Base-by-base conservation (phyloP, 2,888 invertebrate species). In the Agrotis ipsilon region DNA sequence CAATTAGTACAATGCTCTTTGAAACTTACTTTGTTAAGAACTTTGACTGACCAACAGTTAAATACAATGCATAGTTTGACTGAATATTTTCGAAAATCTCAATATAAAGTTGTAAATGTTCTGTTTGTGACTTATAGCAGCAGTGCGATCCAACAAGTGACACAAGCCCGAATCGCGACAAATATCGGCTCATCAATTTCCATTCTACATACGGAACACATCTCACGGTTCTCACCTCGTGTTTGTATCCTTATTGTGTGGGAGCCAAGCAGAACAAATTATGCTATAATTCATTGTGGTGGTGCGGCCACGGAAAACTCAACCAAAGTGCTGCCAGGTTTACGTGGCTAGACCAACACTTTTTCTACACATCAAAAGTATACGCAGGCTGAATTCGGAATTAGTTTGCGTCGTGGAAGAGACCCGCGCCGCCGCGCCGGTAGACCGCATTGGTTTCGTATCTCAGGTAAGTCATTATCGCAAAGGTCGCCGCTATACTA, bases 251-350 rank as follows among this genome's bases (percentile, higher is more conserved):
- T 88, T 88, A 87, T 86, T 88, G 88, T 87, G 86, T 83, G 81
- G 84, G 79, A 85, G 83, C 85, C 86, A 82, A 87, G 83, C 84
- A 85, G 82, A 90, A 91, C 91, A 90, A 92, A 92, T 91, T 91
- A 89, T 90, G 86, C 87, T 87, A 92, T 92, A 88, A 91, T 86
- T 92, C 91, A 91, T 89, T 88, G 85, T 75, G 83, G 81, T 78
- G 78, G 81, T 78, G 78, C 81, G 86, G 82, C 82, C 75, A 83
- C 81, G 82, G 82, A 81, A 86, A 88, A 87, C 84, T 86, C 77
- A 82, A 83, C 80, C 79, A 72, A 81, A 83, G 68, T 78, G 81
- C 76, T 67, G 67, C 70, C 85, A 79, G 77, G 74, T 79, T 81
- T 74, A 82, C 82, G 76, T 72, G 79, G 69, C 84, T 72, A 85